Conservation (phyloP, 2,888 invertebrate genomes). For the Folsomia manolachei region DNA sequence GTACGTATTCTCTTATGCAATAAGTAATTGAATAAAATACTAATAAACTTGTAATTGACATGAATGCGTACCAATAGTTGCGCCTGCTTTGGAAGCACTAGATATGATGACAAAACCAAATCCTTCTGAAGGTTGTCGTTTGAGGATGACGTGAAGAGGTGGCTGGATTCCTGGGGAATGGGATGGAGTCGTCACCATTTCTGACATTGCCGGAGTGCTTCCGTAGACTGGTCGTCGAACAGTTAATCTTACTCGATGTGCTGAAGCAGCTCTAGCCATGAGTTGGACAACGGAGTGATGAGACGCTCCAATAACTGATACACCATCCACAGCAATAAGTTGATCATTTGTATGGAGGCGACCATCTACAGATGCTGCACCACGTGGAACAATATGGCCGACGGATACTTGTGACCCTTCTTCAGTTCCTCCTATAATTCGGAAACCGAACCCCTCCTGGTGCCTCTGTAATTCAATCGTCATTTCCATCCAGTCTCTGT, state of each 20-base stretch:
- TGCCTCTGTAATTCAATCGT: slow-evolving; percentile 81
- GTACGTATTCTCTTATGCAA: background rate
- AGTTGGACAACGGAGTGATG: slow-evolving; percentile 90
- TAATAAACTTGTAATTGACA: background rate
- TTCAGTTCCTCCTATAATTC: slow-evolving; percentile 96
- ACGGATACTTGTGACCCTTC: slow-evolving; percentile 94
- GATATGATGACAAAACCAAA: slow-evolving; percentile 99
- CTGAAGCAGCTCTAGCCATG: slow-evolving; percentile 82
- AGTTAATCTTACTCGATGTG: slow-evolving; percentile 80
- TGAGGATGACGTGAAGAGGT: slow-evolving; percentile 90
- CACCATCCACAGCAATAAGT: slow-evolving; percentile 88
- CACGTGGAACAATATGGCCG: slow-evolving; percentile 93
- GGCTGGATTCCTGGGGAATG: slow-evolving; percentile 51
- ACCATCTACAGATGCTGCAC: slow-evolving; percentile 89
- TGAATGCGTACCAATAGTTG: slow-evolving; percentile 71
- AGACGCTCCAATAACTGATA: slow-evolving; percentile 77
- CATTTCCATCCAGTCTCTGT: slow-evolving; percentile 63
- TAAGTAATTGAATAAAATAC: background rate
- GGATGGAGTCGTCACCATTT: slow-evolving; percentile 32
- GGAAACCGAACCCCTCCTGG: slow-evolving; percentile 93
- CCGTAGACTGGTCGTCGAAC: slow-evolving; percentile 60
- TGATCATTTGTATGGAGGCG: slow-evolving; percentile 88
- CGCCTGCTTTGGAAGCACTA: slow-evolving; percentile 81
- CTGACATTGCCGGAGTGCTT: slow-evolving; percentile 18
- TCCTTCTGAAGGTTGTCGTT: slow-evolving; percentile 87